Evolutionary conservation across 2,797 vertebrate genomes (phyloP).

Genomic region (Danio aesculapii): DNA sequence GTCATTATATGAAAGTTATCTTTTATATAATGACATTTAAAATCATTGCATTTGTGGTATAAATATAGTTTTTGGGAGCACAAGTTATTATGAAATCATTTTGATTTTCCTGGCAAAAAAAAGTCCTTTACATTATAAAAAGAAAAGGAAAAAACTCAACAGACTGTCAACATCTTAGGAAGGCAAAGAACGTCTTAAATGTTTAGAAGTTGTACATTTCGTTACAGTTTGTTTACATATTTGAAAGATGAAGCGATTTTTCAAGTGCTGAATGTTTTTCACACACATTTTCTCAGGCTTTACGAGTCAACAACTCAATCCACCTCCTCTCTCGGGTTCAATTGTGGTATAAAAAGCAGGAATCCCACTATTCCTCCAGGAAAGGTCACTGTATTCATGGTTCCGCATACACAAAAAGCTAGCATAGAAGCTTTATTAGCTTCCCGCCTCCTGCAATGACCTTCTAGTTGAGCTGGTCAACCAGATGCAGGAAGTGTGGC

Average conservation of each 20-base stretch:
- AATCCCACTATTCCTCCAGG: conserved; percentile 9
- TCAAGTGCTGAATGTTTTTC: conserved; percentile 8
- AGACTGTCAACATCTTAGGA: too few species aligned
- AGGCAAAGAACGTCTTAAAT: too few species aligned
- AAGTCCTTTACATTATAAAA: too few species aligned
- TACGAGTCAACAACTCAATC: neutral
- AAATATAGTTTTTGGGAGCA: too few species aligned
- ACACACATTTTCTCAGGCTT: conserved; percentile 7
- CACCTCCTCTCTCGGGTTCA: conserved; percentile 15
- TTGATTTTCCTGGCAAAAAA: too few species aligned
- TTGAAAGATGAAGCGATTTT: neutral
- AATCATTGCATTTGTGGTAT: too few species aligned
- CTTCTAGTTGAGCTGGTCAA: conserved; percentile 43
- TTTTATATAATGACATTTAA: too few species aligned
- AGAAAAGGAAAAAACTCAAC: too few species aligned
- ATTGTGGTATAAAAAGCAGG: conserved; percentile 2
- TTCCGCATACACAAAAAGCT: conserved; percentile 27
- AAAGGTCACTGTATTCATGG: conserved; percentile 37
- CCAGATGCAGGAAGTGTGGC: conserved; percentile 47
- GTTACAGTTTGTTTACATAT: too few species aligned
- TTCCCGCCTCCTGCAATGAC: conserved; percentile 50
- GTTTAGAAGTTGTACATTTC: too few species aligned
- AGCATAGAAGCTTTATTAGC: conserved; percentile 52
- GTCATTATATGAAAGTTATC: too few species aligned
- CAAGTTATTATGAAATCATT: too few species aligned